Evolutionary conservation across 2,113 vertebrate species (phyloP).

Genomic region (Ophiodon elongatus): DNA sequence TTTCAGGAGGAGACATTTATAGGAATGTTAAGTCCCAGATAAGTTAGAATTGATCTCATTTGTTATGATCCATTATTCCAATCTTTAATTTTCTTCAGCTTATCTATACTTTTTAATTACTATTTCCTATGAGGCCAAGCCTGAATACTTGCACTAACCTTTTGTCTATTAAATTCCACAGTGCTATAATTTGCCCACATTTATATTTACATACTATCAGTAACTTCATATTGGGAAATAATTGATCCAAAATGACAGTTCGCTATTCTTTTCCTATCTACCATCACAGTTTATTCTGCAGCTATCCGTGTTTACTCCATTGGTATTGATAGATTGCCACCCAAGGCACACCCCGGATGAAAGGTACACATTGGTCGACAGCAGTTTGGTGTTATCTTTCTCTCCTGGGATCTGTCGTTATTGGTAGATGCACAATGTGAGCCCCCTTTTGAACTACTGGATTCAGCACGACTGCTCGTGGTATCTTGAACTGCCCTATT

Average conservation of each 20-base stretch:
- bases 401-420: constrained; percentile 31
- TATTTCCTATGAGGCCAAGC: neutral
- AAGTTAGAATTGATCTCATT: neutral
- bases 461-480: constrained; percentile 21
- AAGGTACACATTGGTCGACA: constrained; percentile 21
- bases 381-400: constrained; percentile 6
- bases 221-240: neutral
- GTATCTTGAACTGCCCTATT: constrained; percentile 46
- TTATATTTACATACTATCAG: neutral
- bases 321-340: constrained; percentile 26
- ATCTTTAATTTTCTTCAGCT: neutral
- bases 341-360: neutral
- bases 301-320: constrained; percentile 15
- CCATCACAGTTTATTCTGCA: neutral
- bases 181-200: neutral
- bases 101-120: constrained; percentile 11
- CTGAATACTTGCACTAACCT: neutral
- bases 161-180: neutral
- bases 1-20: neutral
- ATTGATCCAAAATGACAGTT: neutral
- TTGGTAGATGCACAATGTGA: constrained; percentile 38
- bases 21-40: neutral
- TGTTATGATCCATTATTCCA: constrained; percentile 13
- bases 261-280: neutral
- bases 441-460: constrained; percentile 21